Conservation (phyloP, 1,140 invertebrate species). For the Drosophila bifasciata region DNA sequence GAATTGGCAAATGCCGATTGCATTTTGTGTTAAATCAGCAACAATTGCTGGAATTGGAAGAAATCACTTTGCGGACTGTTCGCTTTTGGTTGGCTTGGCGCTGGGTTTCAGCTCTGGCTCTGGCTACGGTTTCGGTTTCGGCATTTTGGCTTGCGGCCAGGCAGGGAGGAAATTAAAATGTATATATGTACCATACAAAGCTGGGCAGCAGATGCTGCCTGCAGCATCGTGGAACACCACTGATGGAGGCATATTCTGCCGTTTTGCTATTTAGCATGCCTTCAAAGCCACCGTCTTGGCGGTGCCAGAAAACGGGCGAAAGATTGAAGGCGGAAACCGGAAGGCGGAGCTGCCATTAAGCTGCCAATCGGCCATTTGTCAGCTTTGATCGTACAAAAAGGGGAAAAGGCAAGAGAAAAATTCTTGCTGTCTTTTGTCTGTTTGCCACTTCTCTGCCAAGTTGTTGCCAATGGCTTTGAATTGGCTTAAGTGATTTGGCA, state of each 20-base stretch:
- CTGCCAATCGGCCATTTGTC: constrained; percentile 73
- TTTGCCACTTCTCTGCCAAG: constrained; percentile 66
- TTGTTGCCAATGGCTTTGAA: constrained; percentile 67
- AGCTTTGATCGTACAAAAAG: too few species aligned
- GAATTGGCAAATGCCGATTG: constrained; percentile 48
- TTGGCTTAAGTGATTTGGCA: constrained; percentile 73
- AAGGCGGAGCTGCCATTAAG: constrained; percentile 73
- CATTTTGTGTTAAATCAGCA: constrained; percentile 78
- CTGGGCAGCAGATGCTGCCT: constrained; percentile 48
- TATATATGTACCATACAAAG: constrained; percentile 64
- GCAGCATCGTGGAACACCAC: constrained; percentile 33
- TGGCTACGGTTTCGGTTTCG: constrained; percentile 18
- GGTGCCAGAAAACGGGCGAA: constrained; percentile 7
- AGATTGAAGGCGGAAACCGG: constrained; percentile 57
- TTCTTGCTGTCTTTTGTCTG: too few species aligned
- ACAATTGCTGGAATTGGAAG: constrained; percentile 66
- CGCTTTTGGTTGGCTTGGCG: constrained; percentile 31
- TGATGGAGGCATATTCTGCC: constrained; percentile 38
- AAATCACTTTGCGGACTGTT: constrained; percentile 47
- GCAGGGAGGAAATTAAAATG: constrained; percentile 70
- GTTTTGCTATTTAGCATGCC: constrained; percentile 68
- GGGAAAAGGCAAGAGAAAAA: too few species aligned
- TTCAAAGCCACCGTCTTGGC: constrained; percentile 25
- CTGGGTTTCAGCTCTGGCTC: too few species aligned
- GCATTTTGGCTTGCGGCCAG: constrained; percentile 58